phyloP scores from a whole-genome alignment of 1,140 invertebrate species.

The Apis mellifera region DNA sequence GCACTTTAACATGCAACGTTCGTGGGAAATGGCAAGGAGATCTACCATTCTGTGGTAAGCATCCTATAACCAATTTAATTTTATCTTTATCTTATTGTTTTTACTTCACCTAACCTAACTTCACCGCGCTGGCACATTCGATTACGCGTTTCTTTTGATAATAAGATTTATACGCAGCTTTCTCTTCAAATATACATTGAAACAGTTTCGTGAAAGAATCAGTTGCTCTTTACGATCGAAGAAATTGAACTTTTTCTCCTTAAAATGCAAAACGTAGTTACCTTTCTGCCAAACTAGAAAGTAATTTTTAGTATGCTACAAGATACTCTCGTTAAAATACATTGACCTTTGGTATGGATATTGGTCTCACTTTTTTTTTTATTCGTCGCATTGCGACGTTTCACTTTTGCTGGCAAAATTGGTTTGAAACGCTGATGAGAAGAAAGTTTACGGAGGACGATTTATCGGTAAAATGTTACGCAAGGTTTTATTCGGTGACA shows the following conservation, averaged over 20 bases:
- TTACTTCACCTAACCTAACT: neutral
- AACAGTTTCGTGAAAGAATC: neutral
- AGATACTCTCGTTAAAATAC: neutral
- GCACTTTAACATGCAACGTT: slow-evolving; percentile 85
- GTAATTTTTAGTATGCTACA: slow-evolving; percentile 16
- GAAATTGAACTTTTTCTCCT: slow-evolving; percentile 27
- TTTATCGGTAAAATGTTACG: neutral
- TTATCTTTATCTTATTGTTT: neutral
- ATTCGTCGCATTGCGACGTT: neutral
- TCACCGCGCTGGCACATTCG: neutral
- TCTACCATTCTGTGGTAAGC: slow-evolving; percentile 91
- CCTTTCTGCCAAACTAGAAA: slow-evolving; percentile 14
- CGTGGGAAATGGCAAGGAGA: slow-evolving; percentile 90
- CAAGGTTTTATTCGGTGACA: slow-evolving; percentile 9
- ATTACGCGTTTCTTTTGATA: slow-evolving; percentile 8
- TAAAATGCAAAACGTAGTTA: slow-evolving; percentile 18
- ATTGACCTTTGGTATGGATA: slow-evolving; percentile 11
- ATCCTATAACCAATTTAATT: neutral
- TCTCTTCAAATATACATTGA: slow-evolving; percentile 1
- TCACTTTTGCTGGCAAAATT: slow-evolving; percentile 38
- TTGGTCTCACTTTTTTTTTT: neutral
- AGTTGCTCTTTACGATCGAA: slow-evolving; percentile 13
- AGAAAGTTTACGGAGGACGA: slow-evolving; percentile 1
- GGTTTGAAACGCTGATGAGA: neutral
- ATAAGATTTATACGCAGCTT: slow-evolving; percentile 23